A percentile compares a stretch with the other conserved stretches of the same genome.
Conservation (phyloP, 2,113 vertebrate species). For the Apus apus region DNA sequence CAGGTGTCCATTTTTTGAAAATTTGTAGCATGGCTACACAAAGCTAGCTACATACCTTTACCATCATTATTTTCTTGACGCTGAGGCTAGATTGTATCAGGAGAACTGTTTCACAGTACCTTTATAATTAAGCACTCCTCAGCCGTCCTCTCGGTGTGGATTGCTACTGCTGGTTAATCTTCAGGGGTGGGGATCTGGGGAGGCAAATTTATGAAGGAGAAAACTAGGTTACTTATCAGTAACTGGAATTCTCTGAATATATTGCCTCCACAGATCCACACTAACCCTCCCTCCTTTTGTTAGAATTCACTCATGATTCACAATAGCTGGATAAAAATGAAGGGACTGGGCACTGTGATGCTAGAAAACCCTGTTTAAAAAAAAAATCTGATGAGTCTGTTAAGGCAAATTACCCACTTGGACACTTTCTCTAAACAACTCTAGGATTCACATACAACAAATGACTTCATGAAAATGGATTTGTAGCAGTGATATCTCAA, state of each 20-base stretch:
- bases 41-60: constrained; percentile 61
- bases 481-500: not conserved
- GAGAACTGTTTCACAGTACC: constrained; percentile 71
- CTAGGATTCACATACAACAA: not conserved
- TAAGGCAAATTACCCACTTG: constrained; percentile 21
- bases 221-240: constrained; percentile 74
- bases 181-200: constrained; percentile 70
- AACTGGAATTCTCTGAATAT: constrained; percentile 74
- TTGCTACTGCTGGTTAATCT: constrained; percentile 72
- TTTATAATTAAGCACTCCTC: constrained; percentile 72
- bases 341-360: constrained; percentile 30
- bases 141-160: constrained; percentile 66
- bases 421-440: constrained; percentile 7
- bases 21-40: not conserved
- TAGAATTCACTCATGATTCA: constrained; percentile 28
- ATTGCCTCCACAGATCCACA: constrained; percentile 74
- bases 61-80: constrained; percentile 41
- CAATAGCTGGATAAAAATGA: constrained; percentile 38
- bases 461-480: not conserved
- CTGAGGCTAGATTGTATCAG: constrained; percentile 51
- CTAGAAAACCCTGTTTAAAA: constrained; percentile 38
- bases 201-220: constrained; percentile 75
- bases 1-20: not conserved
- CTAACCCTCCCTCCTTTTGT: constrained; percentile 65
- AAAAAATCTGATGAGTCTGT: not conserved